Base-by-base conservation (phyloP, 2,113 vertebrate species). In the Philantomba maxwellii region DNA sequence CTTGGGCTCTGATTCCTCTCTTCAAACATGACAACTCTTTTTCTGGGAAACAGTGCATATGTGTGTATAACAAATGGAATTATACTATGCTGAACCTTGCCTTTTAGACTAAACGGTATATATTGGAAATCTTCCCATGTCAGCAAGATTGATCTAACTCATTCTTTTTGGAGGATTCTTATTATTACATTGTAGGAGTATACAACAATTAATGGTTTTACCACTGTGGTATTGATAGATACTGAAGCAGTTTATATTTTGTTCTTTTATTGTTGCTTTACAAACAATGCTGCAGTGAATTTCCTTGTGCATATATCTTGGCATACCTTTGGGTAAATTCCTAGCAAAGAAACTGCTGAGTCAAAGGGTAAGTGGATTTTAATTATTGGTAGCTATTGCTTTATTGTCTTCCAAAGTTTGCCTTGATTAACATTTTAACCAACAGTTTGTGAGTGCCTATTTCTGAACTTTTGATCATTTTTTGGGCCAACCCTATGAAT, bases 351-450 rank as follows among this genome's bases (percentile, higher is more conserved):
- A 89, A 92, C n/a, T 87, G 80, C 93, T 89, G 92, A 96, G 84
- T 97, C 45, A 89, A 92, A 95, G 91, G 43, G 60, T 88, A 89
- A 89, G 39, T 83, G 60, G 77, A 49, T 97, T 97, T 97, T 94
- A 53, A 88, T 86, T 89, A 96, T 90, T 87, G 28, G 57, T 39
- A 64, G 53, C 49, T 60, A n/a, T 55, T 75, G 39, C 82, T 36
- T 6, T 80, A 60, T 87, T 94, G 64, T 51, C 47, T 96, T 96
- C 39, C 26, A 85, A 73, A 82, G 8, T 92, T 94, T 86, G 49
- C 57, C 81, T 62, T 57, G 17, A 90, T 87, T 89, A 89, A 39
- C 13, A 78, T 83, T 82, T 25, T 25, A 78, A 73, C 14, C 49
- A 66, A 39, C 3, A n/a, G 3, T 30, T n/a, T 15, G 45, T 95